These are phyloP conservation scores for Amphiprion percula DNA, from an alignment of 2,113 vertebrate genomes.

Conservation along the genomic window DNA sequence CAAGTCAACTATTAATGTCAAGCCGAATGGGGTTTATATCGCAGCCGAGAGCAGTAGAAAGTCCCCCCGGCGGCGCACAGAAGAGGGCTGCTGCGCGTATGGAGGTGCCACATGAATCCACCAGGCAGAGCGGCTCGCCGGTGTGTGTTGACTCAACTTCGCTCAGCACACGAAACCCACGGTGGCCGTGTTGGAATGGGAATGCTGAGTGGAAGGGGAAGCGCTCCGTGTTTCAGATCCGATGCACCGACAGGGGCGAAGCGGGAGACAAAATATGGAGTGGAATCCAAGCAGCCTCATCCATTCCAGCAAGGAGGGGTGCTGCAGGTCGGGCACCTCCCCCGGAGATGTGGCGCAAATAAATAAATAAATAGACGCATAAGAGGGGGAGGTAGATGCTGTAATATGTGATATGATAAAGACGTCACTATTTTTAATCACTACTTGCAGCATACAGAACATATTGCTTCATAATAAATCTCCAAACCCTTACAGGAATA, in stretches of 20 bases:
- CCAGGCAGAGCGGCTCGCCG: slow-evolving; percentile 46
- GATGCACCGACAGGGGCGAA: slow-evolving; percentile 48
- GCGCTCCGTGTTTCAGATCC: slow-evolving; percentile 59
- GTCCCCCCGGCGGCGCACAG: slow-evolving; percentile 44
- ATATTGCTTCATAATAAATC: no score
- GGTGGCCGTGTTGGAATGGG: slow-evolving; percentile 51
- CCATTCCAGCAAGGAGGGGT: background rate
- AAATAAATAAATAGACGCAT: background rate
- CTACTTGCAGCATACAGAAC: no score
- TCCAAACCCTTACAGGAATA: background rate
- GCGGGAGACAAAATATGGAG: slow-evolving; percentile 75
- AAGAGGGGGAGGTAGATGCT: background rate
- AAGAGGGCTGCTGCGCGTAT: slow-evolving; percentile 21
- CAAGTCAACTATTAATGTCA: slow-evolving; percentile 54
- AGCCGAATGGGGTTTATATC: slow-evolving; percentile 10
- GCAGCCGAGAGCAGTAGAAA: slow-evolving; percentile 34
- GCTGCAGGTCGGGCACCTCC: background rate
- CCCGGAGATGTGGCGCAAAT: background rate
- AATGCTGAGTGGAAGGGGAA: slow-evolving; percentile 51
- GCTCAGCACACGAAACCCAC: slow-evolving; percentile 45
- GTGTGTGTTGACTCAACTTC: slow-evolving; percentile 70
- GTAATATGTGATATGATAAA: background rate
- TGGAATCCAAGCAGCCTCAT: slow-evolving; percentile 66
- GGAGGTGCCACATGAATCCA: slow-evolving; percentile 76
- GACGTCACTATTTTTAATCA: background rate